phyloP scores from a whole-genome alignment of 1,140 invertebrate species.

The Drosophila varians region DNA sequence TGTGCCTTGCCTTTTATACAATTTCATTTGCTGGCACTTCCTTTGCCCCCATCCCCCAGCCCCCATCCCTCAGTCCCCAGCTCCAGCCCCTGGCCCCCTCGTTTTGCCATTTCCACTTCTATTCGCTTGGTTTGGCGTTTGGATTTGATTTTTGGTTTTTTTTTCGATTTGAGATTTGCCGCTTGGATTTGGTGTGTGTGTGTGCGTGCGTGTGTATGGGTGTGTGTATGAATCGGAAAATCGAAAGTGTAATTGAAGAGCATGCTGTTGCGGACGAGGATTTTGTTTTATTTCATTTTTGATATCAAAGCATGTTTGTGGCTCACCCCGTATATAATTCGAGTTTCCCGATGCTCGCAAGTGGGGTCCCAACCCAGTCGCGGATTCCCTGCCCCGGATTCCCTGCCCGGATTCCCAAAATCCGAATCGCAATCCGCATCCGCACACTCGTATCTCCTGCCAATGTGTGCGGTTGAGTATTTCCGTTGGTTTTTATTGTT shows the following conservation, averaged over 20 bases:
- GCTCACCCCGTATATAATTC: constrained; percentile 47
- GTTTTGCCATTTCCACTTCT: constrained; percentile 31
- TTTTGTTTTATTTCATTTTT: constrained; percentile 82
- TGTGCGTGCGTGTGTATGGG: constrained; percentile 18
- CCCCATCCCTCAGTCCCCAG: background rate
- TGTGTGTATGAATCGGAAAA: constrained; percentile 60
- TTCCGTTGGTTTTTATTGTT: constrained; percentile 76
- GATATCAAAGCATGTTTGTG: constrained; percentile 79
- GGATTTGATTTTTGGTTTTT: constrained; percentile 72
- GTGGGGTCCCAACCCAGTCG: background rate
- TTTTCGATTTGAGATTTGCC: constrained; percentile 75
- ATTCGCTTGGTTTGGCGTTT: constrained; percentile 73
- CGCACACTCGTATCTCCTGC: background rate
- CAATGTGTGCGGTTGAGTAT: constrained; percentile 35
- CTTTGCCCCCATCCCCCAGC: background rate
- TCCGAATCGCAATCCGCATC: constrained; percentile 17
- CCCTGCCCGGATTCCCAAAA: constrained; percentile 3
- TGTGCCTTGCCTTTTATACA: constrained; percentile 79
- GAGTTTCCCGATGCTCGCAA: constrained; percentile 7
- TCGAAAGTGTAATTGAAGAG: constrained; percentile 82
- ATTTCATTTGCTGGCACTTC: constrained; percentile 71
- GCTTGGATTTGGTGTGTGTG: constrained; percentile 52
- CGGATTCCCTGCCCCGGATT: background rate
- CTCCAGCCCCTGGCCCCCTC: background rate
- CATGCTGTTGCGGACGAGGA: constrained; percentile 66